These are phyloP conservation scores for Enteromius trimaculatus DNA, from an alignment of 2,797 vertebrate species.

Conservation along the genomic window DNA sequence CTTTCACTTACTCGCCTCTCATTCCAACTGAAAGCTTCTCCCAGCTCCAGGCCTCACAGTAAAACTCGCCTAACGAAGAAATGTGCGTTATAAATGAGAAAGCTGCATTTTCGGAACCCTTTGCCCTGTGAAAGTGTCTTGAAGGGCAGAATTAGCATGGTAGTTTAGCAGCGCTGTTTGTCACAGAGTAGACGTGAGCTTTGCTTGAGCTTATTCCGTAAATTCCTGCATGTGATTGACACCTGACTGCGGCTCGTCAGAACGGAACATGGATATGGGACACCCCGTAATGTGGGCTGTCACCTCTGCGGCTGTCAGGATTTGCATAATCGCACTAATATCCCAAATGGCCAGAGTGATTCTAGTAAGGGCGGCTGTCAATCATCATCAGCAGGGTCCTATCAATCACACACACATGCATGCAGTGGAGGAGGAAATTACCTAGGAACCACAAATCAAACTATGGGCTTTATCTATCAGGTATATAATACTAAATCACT, in stretches of 20 bases:
- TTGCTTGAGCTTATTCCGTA: constrained; percentile 56
- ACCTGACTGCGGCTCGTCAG: constrained; percentile 66
- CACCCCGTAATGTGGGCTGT: constrained; percentile 44
- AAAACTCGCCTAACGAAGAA: constrained; percentile 16
- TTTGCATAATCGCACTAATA: constrained; percentile 72
- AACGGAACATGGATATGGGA: constrained; percentile 58
- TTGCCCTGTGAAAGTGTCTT: neutral
- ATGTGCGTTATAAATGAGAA: neutral
- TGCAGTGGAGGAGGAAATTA: constrained; percentile 21
- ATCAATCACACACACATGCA: constrained; percentile 51
- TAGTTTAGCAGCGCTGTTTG: constrained; percentile 13
- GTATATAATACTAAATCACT: neutral
- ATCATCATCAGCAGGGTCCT: constrained; percentile 66
- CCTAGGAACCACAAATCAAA: neutral
- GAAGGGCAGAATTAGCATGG: neutral
- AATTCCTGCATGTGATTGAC: constrained; percentile 62
- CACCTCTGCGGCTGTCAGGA: constrained; percentile 62
- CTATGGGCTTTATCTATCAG: neutral
- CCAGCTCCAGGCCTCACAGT: constrained; percentile 53
- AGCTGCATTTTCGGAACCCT: neutral
- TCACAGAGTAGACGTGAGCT: constrained; percentile 26
- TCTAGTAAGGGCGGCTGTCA: constrained; percentile 61
- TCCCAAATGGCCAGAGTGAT: constrained; percentile 63
- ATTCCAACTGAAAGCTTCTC: constrained; percentile 69
- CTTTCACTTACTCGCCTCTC: constrained; percentile 76